A percentile compares a stretch with the other conserved stretches of the same genome.
Conservation (phyloP, 1,140 invertebrate genomes). For the Drosophila burlai region DNA sequence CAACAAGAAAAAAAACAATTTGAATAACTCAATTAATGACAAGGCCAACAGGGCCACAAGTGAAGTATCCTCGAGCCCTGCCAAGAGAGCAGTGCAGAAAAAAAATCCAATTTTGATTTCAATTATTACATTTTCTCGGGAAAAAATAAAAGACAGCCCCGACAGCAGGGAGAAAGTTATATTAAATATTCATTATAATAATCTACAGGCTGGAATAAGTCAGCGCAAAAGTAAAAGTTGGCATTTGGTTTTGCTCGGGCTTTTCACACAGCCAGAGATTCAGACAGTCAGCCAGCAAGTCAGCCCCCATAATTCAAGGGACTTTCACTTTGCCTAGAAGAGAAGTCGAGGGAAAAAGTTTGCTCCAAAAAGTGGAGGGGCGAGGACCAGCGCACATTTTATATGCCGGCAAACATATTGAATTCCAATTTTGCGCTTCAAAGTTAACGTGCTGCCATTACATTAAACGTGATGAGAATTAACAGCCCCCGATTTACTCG, state of each 20-base stretch:
- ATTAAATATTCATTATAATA: constrained; percentile 81
- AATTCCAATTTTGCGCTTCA: constrained; percentile 80
- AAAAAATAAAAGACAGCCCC: constrained; percentile 19
- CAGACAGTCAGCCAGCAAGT: constrained; percentile 28
- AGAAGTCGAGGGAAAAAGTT: constrained; percentile 46
- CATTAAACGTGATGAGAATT: constrained; percentile 83
- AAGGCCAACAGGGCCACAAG: constrained; percentile 36
- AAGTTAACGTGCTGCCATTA: constrained; percentile 81
- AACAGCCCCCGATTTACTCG: constrained; percentile 60
- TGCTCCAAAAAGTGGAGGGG: constrained; percentile 3
- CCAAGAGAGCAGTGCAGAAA: constrained; percentile 23
- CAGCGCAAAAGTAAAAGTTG: constrained; percentile 60
- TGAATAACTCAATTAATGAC: constrained; percentile 71
- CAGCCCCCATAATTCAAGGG: constrained; percentile 55
- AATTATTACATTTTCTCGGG: constrained; percentile 45
- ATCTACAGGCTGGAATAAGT: constrained; percentile 56
- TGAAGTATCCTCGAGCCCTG: constrained; percentile 26
- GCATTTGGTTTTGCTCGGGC: constrained; percentile 34
- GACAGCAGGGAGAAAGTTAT: constrained; percentile 49
- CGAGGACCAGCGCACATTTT: constrained; percentile 43
- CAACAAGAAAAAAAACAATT: constrained; percentile 48
- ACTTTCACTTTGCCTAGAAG: constrained; percentile 53
- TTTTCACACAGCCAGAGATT: constrained; percentile 20
- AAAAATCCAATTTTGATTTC: constrained; percentile 56
- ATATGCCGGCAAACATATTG: constrained; percentile 77